A percentile compares a stretch with the other conserved stretches of the same genome.
These are phyloP conservation scores for Campoletis raptor DNA, from an alignment of 2,888 invertebrate species.

Conservation along the genomic window DNA sequence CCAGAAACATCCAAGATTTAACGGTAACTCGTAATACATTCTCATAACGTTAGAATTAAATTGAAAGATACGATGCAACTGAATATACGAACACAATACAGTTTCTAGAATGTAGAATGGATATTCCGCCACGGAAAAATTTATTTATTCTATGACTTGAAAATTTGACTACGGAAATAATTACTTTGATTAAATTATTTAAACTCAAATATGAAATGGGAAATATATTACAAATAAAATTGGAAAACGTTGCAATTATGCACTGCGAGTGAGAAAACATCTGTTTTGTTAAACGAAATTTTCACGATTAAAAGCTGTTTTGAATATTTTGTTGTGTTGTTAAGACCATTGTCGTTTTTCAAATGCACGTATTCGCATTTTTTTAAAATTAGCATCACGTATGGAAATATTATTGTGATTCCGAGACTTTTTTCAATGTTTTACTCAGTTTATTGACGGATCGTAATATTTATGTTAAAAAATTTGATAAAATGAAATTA, in stretches of 20 bases:
- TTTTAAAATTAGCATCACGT: no score
- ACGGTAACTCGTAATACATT: constrained; percentile 58
- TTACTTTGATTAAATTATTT: background rate
- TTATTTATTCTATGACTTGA: background rate
- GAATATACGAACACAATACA: background rate
- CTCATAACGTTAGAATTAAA: constrained; percentile 9
- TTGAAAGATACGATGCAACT: background rate
- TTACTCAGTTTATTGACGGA: no score
- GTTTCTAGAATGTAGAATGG: background rate
- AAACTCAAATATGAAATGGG: background rate
- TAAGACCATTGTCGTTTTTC: no score
- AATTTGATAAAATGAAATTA: constrained; percentile 48
- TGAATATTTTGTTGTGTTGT: no score
- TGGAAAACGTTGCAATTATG: background rate
- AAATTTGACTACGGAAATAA: background rate
- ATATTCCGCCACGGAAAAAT: background rate
- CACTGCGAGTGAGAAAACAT: no score
- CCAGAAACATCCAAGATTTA: constrained; percentile 34
- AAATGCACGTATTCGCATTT: no score
- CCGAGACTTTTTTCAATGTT: no score
- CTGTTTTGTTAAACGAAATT: no score
- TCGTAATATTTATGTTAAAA: background rate
- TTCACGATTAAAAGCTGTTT: no score
- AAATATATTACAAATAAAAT: background rate
- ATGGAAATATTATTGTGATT: no score